Percentiles rank a stretch among this genome's conserved stretches.
These are phyloP conservation scores for Delphinapterus leucas DNA, from an alignment of 2,113 vertebrate species.

Conservation along the genomic window DNA sequence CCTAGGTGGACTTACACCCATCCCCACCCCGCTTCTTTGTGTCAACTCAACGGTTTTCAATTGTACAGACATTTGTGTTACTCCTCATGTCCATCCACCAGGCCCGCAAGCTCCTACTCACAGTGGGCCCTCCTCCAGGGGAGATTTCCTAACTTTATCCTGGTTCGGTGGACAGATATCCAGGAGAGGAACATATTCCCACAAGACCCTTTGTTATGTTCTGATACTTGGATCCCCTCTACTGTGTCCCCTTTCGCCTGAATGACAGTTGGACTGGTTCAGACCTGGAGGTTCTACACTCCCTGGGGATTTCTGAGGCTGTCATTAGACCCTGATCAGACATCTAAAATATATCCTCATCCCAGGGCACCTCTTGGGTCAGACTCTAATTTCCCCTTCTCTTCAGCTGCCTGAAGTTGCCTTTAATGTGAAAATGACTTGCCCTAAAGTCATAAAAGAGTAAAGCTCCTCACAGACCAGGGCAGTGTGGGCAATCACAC, in stretches of 20 bases:
- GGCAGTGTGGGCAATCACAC: not conserved
- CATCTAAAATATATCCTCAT: not conserved
- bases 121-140: not conserved
- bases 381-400: not conserved
- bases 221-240: not conserved
- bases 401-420: not conserved
- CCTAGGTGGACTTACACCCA: not conserved
- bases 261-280: not conserved
- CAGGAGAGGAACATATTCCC: too few relatives aligned
- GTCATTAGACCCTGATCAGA: not conserved
- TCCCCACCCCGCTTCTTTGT: not conserved
- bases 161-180: not conserved
- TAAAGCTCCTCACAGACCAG: not conserved
- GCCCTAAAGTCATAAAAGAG: not conserved
- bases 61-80: not conserved
- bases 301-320: not conserved
- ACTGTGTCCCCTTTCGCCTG: not conserved
- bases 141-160: not conserved
- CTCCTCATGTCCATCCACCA: fast-evolving
- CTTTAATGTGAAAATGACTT: not conserved
- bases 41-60: not conserved
- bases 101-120: fast-evolving
- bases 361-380: not conserved
- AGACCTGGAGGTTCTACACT: not conserved
- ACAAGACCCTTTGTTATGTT: not conserved